Base-by-base conservation (phyloP, 2,888 invertebrate species). In the Apamea anceps region DNA sequence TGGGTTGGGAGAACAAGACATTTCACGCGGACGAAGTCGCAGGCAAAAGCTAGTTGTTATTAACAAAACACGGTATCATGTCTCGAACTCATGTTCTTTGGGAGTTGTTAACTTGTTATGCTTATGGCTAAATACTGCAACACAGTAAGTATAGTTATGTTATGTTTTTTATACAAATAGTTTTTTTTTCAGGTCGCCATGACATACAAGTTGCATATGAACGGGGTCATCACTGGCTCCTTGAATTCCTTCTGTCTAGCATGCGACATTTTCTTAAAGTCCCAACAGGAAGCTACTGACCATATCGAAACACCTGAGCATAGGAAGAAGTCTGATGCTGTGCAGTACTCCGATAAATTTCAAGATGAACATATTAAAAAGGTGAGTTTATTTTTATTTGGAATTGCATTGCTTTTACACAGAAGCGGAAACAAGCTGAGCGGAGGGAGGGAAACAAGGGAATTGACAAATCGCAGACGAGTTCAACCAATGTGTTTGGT, bases 211-310 rank as follows among this genome's bases (percentile, higher is more conserved):
- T 81, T 92, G 13, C 87, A 91, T 77, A 86, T 60, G 21, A 91
- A 91, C 75, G 93, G 91, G 6, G 89, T 94, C 13, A 84, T 94
- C 10, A 89, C 90, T 0, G 93, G 94, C 5, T 73, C 81, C 51
- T 73, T 93, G 0, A 91, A 93, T 77, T 89, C 87, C 0, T 93
- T 90, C 84, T 95, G 94, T 75, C 86, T 95, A 32, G 90, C 90
- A 0, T 95, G 94, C 72, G 91, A 94, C 48, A 72, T 68, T 8
- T 88, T 89, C 42, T 76, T 94, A 18, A 86, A 86, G 32, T 80
- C 81, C 0, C 87, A 88, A 3, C 85, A 87, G 5, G 86, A 86
- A 13, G 87, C 82, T 4, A 85, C 84, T 18, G 74, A 84, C 2
- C 91, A 92, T 54, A 75, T 91, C 0, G 62, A 45, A 4, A 84